Evolutionary conservation across 2,888 invertebrate species (phyloP).

Genomic region (Odiellus spinosus): DNA sequence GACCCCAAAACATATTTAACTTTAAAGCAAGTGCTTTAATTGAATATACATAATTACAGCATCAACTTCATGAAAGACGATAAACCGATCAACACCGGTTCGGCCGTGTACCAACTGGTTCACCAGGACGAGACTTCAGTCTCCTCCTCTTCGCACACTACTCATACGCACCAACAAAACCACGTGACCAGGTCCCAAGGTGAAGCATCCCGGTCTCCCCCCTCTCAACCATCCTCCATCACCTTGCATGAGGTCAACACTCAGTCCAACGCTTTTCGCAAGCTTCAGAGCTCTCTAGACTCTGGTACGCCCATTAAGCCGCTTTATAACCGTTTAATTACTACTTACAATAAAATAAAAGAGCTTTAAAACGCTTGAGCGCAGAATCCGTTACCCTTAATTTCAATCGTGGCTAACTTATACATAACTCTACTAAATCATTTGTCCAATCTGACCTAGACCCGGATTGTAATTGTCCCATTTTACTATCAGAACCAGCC

Average conservation of each 20-base stretch:
- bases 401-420: neutral
- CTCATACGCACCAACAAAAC: no score
- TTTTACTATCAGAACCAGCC: neutral
- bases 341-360: no score
- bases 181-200: slow-evolving; percentile 1
- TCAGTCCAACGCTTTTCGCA: neutral
- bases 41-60: slow-evolving; percentile 39
- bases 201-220: neutral
- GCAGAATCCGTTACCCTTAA: neutral
- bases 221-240: neutral
- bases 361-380: neutral
- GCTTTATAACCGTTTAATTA: no score
- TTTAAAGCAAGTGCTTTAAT: no score
- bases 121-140: slow-evolving; percentile 22
- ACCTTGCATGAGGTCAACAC: neutral
- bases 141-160: neutral
- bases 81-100: slow-evolving; percentile 25
- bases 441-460: neutral
- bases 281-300: neutral
- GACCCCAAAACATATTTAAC: no score
- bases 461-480: neutral
- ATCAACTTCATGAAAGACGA: slow-evolving; percentile 94
- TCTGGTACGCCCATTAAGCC: neutral
- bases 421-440: neutral
- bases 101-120: slow-evolving; percentile 26